phyloP scores from a whole-genome alignment of 2,797 vertebrate genomes.

The Centroberyx gerrardi region DNA sequence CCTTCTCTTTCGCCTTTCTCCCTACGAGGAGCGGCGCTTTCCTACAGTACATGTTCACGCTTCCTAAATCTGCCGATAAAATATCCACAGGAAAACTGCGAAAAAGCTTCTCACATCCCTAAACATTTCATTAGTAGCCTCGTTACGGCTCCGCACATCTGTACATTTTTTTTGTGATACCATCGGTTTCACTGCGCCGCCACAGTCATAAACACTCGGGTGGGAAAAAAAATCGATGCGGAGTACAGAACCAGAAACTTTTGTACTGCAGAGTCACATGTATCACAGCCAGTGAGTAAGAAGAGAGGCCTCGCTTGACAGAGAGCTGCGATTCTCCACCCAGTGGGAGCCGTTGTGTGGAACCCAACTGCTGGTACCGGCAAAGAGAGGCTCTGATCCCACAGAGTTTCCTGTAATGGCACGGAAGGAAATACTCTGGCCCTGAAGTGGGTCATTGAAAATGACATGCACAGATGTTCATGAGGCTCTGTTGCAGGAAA shows the following conservation, averaged over 20 bases:
- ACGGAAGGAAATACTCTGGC: constrained; percentile 29
- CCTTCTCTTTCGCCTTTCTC: constrained; percentile 14
- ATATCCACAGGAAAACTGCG: constrained; percentile 25
- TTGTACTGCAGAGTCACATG: constrained; percentile 10
- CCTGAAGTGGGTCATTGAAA: constrained; percentile 71
- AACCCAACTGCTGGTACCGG: constrained; percentile 17
- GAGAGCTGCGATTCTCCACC: constrained; percentile 19
- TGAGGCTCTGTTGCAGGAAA: constrained; percentile 63
- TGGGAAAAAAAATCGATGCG: background rate
- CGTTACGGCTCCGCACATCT: constrained; percentile 14
- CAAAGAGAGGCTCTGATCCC: constrained; percentile 40
- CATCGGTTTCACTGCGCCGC: constrained; percentile 21
- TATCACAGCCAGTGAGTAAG: constrained; percentile 30
- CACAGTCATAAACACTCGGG: constrained; percentile 21
- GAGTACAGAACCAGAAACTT: constrained; percentile 23
- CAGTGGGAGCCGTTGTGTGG: constrained; percentile 37
- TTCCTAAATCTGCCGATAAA: constrained; percentile 22
- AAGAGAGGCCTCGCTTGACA: constrained; percentile 25
- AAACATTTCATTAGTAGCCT: constrained; percentile 13
- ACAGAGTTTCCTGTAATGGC: constrained; percentile 46
- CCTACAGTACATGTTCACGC: constrained; percentile 22
- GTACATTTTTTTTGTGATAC: constrained; percentile 23
- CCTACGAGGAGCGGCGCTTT: background rate
- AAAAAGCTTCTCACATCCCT: constrained; percentile 16
- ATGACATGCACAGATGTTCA: constrained; percentile 75